A percentile compares a stretch with the other conserved stretches of the same genome.
phyloP scores from a whole-genome alignment of 2,113 vertebrate genomes.

The Chaetops frenatus region DNA sequence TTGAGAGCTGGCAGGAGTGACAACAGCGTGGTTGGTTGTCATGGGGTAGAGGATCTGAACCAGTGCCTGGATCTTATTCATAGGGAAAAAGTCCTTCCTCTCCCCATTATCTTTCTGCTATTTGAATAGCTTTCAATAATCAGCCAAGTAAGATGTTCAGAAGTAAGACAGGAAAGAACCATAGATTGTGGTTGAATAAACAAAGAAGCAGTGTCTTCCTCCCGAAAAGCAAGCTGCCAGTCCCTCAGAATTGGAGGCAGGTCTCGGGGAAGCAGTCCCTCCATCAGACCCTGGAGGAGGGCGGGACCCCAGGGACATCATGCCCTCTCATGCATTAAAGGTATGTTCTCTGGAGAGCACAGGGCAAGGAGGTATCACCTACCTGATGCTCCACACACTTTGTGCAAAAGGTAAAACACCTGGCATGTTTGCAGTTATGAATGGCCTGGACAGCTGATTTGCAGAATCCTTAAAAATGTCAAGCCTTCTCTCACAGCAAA shows the following conservation, averaged over 20 bases:
- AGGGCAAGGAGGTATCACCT: not conserved
- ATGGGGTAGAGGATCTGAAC: constrained; percentile 22
- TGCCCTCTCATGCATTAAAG: not conserved
- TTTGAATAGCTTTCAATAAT: not conserved
- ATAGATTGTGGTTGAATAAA: not conserved
- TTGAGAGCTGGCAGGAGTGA: not conserved
- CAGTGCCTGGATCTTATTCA: constrained; percentile 40
- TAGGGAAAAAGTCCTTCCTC: constrained; percentile 20
- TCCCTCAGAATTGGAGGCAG: not conserved
- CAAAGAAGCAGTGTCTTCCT: not conserved
- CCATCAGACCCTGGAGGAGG: not conserved
- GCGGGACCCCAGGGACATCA: fast-evolving
- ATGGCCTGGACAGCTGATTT: not conserved
- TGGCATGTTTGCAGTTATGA: not conserved
- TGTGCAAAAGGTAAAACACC: not conserved
- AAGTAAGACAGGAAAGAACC: not conserved
- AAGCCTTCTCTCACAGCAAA: not conserved
- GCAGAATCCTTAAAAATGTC: not conserved
- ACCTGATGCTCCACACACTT: not conserved
- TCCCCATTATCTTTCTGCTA: not conserved
- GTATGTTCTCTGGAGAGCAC: not conserved
- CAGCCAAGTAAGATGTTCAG: not conserved
- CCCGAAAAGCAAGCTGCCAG: not conserved
- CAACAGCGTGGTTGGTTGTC: not conserved
- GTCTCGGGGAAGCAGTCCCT: not conserved